Conservation (phyloP, 1,140 invertebrate genomes). For the Phymorhynchus buccinoides region DNA sequence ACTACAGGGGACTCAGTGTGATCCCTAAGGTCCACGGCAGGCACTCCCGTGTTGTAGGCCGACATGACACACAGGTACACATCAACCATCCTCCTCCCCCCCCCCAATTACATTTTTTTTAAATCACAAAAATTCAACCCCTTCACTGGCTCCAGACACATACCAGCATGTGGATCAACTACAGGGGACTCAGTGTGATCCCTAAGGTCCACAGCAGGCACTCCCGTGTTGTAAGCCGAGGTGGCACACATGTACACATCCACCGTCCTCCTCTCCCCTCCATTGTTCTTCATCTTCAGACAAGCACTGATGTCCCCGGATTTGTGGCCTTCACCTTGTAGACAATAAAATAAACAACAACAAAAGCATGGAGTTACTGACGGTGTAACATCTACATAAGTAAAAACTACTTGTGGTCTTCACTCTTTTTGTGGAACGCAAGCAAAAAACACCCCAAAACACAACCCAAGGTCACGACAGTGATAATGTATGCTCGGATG, state of each 20-base stretch:
- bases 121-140: too few relatives aligned
- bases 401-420: too few relatives aligned
- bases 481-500: too few relatives aligned
- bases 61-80: slow-evolving; percentile 55
- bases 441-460: too few relatives aligned
- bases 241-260: slow-evolving; percentile 57
- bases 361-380: too few relatives aligned
- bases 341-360: too few relatives aligned
- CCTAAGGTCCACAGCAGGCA: slow-evolving; percentile 61
- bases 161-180: slow-evolving; percentile 61
- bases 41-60: slow-evolving; percentile 66
- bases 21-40: slow-evolving; percentile 61
- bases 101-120: too few relatives aligned
- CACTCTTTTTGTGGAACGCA: too few relatives aligned
- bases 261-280: slow-evolving; percentile 53
- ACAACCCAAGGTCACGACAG: too few relatives aligned
- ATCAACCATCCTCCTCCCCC: slow-evolving; percentile 56
- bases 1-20: slow-evolving; percentile 49
- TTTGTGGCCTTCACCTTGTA: slow-evolving; percentile 55
- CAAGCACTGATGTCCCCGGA: slow-evolving; percentile 56
- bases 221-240: slow-evolving; percentile 65
- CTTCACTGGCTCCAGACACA: neutral
- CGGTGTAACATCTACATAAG: too few relatives aligned
- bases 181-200: slow-evolving; percentile 50
- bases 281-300: slow-evolving; percentile 57